Evolutionary conservation across 2,797 vertebrate genomes (phyloP), one percentile per base, ranked within the genome.

Genomic region (Acipenser ruthenus): DNA sequence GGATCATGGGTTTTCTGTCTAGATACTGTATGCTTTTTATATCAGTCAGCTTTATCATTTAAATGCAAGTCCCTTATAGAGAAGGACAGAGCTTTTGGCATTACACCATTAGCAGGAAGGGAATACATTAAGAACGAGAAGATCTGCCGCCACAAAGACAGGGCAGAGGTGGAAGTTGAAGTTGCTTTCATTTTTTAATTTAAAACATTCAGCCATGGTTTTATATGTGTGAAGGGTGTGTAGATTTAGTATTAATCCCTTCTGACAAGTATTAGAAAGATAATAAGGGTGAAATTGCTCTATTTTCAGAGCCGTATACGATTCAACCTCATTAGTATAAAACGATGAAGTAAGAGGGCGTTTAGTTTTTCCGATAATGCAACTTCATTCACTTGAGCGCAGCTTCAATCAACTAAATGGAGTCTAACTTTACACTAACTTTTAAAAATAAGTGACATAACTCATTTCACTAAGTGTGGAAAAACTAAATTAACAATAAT

Each of bases 381-480:
- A 80, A 70, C 66, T 56, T 73, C 15, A 75, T 71, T 68, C 72
- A 10, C 1, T 0, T 48, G 60, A 75, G 74, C 10, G 3, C 69
- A 65, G 66, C 70, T 75, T 77, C 1, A 6, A 5, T 63, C 68
- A 69, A 61, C 72, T 72, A 71, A 75, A 72, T 65, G 67, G 67
- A 68, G 64, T 64, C 63, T 65, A 55, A 72, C 69, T n/a, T n/a
- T 75, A 76, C 10, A 13, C 9, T 67, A 49, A 58, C 66, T 62
- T 69, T 77, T 37, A 37, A 70, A 78, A 74, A 74, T 71, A 65
- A 79, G 68, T 67, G 7, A 52, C 67, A 82, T 37, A 70, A 71
- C 75, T 77, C 66, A 78, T 82, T 84, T 82, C 13, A 18, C 66
- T 79, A 72, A 77, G 74, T 82, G 78, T 51, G 65, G 48, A 48